Base-by-base conservation (phyloP, 2,797 vertebrate species). In the Bufotes viridis region DNA sequence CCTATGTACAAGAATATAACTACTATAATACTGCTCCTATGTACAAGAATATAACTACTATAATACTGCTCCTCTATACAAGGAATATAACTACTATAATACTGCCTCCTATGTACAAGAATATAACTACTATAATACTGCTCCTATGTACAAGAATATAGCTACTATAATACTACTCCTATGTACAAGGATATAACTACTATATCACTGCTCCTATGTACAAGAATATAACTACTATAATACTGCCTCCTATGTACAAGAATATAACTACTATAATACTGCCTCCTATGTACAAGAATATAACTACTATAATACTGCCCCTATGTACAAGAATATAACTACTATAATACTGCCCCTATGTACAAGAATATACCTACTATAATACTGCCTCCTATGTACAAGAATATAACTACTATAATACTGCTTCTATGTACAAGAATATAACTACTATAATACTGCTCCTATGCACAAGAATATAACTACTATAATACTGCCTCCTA, bases 241-340 rank as follows among this genome's bases (percentile, higher is more conserved):
- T 70, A 70, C 67, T 70, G 24, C 67, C 67, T 12, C 24, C 67
- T 70, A 70, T 70, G 17, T 70, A 34, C 67, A 70, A 63, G 61
- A 63, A 70, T 70, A 70, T 70, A 70, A 70, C 67, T 70, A 70
- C 67, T 70, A 70, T 70, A 70, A 70, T 70, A 70, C 67, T 70
- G 24, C 63, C 63, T 17, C 67, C 67, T 70, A 70, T 70, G 7
- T 70, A 70, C 67, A 70, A 17, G 67, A 70, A 70, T 70, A 70
- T 70, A 70, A 70, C 67, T 70, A 70, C 67, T 70, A 70, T 70
- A 70, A 70, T 70, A 70, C 67, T 70, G 12, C 67, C 7, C 26
- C 24, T 70, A 29, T 29, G 17, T 70, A 70, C 26, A 70, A 29
- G 67, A 70, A 70, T 70, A 70, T 70, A 70, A 70, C 67, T 70